phyloP scores from a whole-genome alignment of 2,888 invertebrate genomes.

The Callosobruchus maculatus region DNA sequence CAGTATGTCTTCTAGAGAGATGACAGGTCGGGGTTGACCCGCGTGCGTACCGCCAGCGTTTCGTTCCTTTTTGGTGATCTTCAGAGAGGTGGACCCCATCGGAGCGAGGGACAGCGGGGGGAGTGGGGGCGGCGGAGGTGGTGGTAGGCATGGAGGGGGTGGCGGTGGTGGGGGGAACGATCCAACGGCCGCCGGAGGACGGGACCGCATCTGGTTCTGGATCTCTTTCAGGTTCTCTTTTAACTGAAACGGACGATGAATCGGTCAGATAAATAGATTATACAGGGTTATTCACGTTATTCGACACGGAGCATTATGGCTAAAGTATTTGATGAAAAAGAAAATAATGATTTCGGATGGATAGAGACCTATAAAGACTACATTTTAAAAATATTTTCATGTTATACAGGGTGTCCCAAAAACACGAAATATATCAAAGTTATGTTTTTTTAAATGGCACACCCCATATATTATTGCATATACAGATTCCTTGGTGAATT shows the following conservation, averaged over 20 bases:
- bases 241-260: background rate
- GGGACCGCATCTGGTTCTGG: slow-evolving; percentile 6
- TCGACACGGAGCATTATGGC: too few species aligned
- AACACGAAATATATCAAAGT: too few species aligned
- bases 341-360: too few species aligned
- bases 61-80: slow-evolving; percentile 21
- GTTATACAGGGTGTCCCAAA: too few species aligned
- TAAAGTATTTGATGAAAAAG: too few species aligned
- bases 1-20: slow-evolving; percentile 45
- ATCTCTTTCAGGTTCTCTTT: background rate
- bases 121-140: slow-evolving; percentile 27
- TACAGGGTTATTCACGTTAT: too few species aligned
- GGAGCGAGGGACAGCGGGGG: slow-evolving; percentile 29
- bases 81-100: slow-evolving; percentile 32
- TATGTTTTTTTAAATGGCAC: too few species aligned
- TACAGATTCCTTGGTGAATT: too few species aligned
- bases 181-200: slow-evolving; percentile 37
- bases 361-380: too few species aligned
- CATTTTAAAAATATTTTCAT: too few species aligned
- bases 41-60: slow-evolving; percentile 17
- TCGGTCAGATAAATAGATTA: too few species aligned
- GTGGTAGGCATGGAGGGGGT: slow-evolving; percentile 18
- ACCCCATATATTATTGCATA: too few species aligned
- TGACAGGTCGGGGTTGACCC: slow-evolving; percentile 32
- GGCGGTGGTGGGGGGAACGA: slow-evolving; percentile 29